These are phyloP conservation scores for Conistra vaccinii DNA, from an alignment of 2,888 invertebrate genomes.

Conservation along the genomic window DNA sequence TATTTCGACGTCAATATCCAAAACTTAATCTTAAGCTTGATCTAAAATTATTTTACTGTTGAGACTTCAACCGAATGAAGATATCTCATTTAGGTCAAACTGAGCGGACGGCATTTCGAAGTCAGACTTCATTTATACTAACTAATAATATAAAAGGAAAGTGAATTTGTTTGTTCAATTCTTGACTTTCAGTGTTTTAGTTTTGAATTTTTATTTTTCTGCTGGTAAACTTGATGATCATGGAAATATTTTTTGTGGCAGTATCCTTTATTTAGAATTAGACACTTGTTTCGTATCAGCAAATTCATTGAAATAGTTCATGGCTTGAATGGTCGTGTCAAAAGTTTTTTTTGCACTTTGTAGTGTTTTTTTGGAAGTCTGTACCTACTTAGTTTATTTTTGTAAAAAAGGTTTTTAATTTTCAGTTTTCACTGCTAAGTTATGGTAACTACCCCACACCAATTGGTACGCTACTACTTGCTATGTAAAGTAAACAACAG, in stretches of 20 bases:
- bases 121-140: constrained; percentile 45
- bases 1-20: constrained; percentile 29
- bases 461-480: too few species aligned
- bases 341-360: too few species aligned
- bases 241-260: background rate
- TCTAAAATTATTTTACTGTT: constrained; percentile 39
- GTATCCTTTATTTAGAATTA: background rate
- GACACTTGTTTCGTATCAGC: background rate
- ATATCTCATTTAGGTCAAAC: constrained; percentile 52
- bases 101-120: constrained; percentile 31
- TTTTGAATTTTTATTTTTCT: background rate
- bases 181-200: background rate
- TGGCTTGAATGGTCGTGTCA: too few species aligned
- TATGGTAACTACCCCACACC: too few species aligned
- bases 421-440: too few species aligned
- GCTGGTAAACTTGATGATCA: background rate
- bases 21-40: constrained; percentile 30
- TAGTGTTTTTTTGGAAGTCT: too few species aligned
- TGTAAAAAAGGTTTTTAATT: too few species aligned
- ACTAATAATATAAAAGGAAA: constrained; percentile 53
- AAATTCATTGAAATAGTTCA: too few species aligned
- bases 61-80: constrained; percentile 39
- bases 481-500: too few species aligned
- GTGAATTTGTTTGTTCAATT: constrained; percentile 44
- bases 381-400: too few species aligned